These are phyloP conservation scores for Euplexia lucipara DNA, from an alignment of 2,888 invertebrate species.

Conservation along the genomic window DNA sequence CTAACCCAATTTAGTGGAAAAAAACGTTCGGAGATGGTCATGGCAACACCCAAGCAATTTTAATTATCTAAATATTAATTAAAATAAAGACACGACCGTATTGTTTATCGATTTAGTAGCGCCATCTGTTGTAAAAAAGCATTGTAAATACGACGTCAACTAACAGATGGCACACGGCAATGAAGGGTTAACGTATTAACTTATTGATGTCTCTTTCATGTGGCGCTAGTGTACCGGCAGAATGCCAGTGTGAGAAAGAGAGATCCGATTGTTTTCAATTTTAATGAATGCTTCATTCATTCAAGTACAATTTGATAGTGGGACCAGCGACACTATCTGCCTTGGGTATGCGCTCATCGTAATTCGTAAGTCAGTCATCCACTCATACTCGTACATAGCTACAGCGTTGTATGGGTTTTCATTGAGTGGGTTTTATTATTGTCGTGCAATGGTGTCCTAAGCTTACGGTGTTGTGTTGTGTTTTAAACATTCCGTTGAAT, in stretches of 20 bases:
- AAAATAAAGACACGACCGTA: no score
- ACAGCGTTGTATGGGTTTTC: conserved; percentile 34
- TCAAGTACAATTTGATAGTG: conserved; percentile 47
- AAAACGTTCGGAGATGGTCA: no score
- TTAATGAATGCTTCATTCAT: conserved; percentile 57
- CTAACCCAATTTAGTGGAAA: no score
- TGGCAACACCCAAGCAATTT: no score
- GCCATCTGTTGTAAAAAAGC: conserved; percentile 71
- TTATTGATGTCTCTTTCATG: conserved; percentile 16
- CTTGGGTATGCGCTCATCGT: conserved; percentile 40
- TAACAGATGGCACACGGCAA: conserved; percentile 62
- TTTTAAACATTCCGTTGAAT: conserved; percentile 29
- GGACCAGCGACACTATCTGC: conserved; percentile 54
- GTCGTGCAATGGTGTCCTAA: conserved; percentile 64
- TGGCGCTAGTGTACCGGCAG: conserved; percentile 60
- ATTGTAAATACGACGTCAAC: conserved; percentile 23
- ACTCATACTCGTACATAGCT: conserved; percentile 36
- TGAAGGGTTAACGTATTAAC: conserved; percentile 39
- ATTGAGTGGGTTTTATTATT: conserved; percentile 45
- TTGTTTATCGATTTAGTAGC: conserved; percentile 63
- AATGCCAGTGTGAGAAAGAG: conserved; percentile 73
- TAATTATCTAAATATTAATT: no score
- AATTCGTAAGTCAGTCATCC: conserved; percentile 43
- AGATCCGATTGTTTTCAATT: conserved; percentile 64
- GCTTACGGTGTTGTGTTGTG: conserved; percentile 59